Evolutionary conservation across 37 sponge, comb jelly and placozoan species (phyloP).

Genomic region (Corticium candelabrum): DNA sequence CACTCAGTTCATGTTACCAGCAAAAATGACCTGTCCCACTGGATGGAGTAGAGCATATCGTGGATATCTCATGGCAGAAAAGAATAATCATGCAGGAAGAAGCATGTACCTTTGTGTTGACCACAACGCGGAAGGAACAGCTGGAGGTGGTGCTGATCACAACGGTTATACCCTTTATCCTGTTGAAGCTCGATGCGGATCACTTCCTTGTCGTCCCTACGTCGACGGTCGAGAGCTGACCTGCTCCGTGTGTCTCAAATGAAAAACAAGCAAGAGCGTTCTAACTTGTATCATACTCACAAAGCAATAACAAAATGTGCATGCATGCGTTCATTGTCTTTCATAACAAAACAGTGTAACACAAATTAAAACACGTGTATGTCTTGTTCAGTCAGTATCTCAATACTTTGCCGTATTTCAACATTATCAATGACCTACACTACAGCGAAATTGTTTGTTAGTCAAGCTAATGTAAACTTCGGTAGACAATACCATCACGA

Average conservation of each 20-base stretch:
- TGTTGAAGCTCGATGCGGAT: not conserved
- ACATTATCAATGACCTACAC: too few relatives aligned
- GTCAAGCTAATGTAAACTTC: too few relatives aligned
- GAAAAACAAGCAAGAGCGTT: not conserved
- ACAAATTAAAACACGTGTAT: not conserved
- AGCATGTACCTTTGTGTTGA: not conserved
- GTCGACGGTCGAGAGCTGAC: not conserved
- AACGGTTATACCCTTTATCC: not conserved
- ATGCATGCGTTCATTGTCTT: not conserved
- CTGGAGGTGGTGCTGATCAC: not conserved
- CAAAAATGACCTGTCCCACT: not conserved
- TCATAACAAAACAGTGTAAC: not conserved
- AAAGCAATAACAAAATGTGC: not conserved
- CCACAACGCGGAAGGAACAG: too few relatives aligned
- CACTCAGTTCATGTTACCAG: too few relatives aligned
- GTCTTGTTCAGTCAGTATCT: too few relatives aligned
- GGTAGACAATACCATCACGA: too few relatives aligned
- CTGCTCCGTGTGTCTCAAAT: not conserved
- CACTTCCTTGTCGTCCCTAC: not conserved
- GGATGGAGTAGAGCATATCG: not conserved
- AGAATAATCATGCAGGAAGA: not conserved
- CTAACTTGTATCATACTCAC: not conserved
- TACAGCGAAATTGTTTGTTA: too few relatives aligned
- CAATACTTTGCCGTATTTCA: too few relatives aligned
- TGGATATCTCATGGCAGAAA: not conserved